Evolutionary conservation across 2,888 invertebrate species (phyloP).

Genomic region (Eudasyphora cyanicolor): DNA sequence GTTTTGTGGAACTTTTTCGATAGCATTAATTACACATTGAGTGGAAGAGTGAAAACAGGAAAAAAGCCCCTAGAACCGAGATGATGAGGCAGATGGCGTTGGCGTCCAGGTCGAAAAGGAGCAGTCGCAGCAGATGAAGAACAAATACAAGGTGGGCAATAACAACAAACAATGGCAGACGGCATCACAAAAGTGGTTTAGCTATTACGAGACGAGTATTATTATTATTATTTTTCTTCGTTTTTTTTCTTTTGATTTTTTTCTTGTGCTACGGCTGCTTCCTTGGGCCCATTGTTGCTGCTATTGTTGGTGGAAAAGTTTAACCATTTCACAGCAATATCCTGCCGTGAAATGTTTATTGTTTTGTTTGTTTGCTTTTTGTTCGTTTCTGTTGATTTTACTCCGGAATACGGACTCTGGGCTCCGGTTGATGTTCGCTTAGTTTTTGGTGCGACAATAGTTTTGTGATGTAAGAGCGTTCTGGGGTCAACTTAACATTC

Average conservation of each 20-base stretch:
- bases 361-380: constrained; percentile 32
- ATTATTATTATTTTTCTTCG: constrained; percentile 38
- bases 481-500: constrained; percentile 17
- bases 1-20: constrained; percentile 51
- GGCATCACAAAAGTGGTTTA: constrained; percentile 33
- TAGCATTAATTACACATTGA: constrained; percentile 51
- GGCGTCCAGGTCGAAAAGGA: neutral
- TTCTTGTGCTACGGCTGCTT: constrained; percentile 4
- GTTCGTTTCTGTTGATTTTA: neutral
- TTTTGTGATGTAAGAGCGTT: constrained; percentile 19
- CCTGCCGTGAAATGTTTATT: constrained; percentile 57
- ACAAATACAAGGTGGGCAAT: constrained; percentile 37
- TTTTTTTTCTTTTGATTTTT: constrained; percentile 29
- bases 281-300: neutral
- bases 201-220: constrained; percentile 33
- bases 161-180: neutral
- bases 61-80: neutral
- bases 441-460: constrained; percentile 21
- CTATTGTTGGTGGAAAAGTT: constrained; percentile 46
- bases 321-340: constrained; percentile 58
- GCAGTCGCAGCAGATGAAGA: neutral
- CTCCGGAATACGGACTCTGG: no score
- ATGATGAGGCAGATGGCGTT: neutral
- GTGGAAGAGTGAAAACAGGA: neutral
- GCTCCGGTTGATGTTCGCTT: neutral